Percentiles rank a stretch among this genome's conserved stretches.
Evolutionary conservation across 2,797 vertebrate genomes (phyloP).

Genomic region (Mormyrops attenuatus): DNA sequence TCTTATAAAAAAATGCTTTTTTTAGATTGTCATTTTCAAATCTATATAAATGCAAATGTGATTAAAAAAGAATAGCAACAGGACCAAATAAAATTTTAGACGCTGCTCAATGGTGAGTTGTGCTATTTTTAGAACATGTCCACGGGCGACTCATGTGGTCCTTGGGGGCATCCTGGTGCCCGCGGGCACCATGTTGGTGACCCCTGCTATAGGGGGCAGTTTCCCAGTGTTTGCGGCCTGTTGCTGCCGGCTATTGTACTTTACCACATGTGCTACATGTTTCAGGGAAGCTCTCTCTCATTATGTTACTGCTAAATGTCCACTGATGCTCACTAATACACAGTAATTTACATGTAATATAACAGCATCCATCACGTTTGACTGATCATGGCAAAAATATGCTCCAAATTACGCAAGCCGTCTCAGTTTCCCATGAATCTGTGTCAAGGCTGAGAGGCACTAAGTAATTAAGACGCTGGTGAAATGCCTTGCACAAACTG

Average conservation of each 20-base stretch:
- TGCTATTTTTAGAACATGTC: too few species aligned
- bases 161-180: too few species aligned
- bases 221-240: neutral
- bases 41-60: too few species aligned
- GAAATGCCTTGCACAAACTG: neutral
- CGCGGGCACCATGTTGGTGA: too few species aligned
- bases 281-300: neutral
- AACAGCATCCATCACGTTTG: neutral
- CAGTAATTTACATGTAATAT: neutral
- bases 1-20: too few species aligned
- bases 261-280: neutral
- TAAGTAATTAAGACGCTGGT: neutral
- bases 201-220: neutral
- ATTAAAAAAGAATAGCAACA: too few species aligned
- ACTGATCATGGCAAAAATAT: neutral
- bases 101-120: too few species aligned
- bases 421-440: neutral
- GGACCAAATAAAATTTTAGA: too few species aligned
- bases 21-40: too few species aligned
- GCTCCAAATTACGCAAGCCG: neutral
- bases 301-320: neutral
- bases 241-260: neutral
- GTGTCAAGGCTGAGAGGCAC: neutral
- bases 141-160: too few species aligned
- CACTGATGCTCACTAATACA: neutral